These are phyloP conservation scores for Tipula unca DNA, from an alignment of 2,888 invertebrate genomes.

Conservation along the genomic window DNA sequence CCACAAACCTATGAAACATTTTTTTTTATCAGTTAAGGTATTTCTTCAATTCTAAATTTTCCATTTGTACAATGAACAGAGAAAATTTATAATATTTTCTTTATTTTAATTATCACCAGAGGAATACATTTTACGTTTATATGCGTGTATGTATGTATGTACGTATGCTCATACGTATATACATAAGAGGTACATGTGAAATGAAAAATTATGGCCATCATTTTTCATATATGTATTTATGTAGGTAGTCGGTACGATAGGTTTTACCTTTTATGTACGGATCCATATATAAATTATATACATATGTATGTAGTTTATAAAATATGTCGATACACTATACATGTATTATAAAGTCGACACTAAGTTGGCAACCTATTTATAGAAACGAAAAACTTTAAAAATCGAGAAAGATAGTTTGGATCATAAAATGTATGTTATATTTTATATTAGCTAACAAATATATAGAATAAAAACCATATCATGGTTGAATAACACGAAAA, in stretches of 20 bases:
- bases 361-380: background rate
- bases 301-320: background rate
- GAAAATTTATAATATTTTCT: background rate
- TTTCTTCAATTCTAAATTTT: background rate
- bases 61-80: background rate
- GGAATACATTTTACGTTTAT: background rate
- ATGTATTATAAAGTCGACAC: background rate
- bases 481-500: background rate
- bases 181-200: background rate
- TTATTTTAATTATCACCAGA: background rate
- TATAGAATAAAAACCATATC: background rate
- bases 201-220: background rate
- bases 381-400: background rate
- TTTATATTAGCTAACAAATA: background rate
- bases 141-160: background rate
- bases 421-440: background rate
- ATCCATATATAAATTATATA: background rate
- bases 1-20: background rate
- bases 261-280: background rate
- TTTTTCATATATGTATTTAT: background rate
- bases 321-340: background rate
- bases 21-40: background rate
- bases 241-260: background rate
- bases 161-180: no score
- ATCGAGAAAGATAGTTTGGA: background rate